Evolutionary conservation across 2,113 vertebrate genomes (phyloP), one percentile per base, ranked within the genome.

Genomic region (Odocoileus hemionus): DNA sequence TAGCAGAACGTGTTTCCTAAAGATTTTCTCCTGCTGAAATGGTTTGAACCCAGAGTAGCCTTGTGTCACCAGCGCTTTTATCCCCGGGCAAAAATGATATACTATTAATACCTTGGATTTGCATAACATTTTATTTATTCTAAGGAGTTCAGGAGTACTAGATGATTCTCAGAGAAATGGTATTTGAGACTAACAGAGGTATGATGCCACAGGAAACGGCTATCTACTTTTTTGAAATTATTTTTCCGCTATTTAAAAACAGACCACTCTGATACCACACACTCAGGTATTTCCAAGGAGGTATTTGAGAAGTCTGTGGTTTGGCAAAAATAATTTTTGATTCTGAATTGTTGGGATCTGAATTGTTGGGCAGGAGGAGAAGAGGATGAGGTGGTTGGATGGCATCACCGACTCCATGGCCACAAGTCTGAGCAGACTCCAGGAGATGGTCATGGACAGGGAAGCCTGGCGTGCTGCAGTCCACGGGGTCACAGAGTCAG

Each of bases 11-110:
- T 96, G 54, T 96, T 97, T 97, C 92, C 91, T 96, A 25, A 95
- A 97, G 95, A 91, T 97, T 97, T 93, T 85, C 82, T 97, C 61
- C 33, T 23, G 54, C 39, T 95, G 89, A 93, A 95, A 89, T 43
- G 33, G 54, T 55, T 97, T 97, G 92, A 96, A 95, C 52, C 88
- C n/a, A 3, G 17, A 4, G 58, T 58, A 91, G 79, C 45, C 85
- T 86, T 5, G 11, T 30, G 43, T 70, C 61, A 25, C 23, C 47
- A 36, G 50, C 5, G 33, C 61, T 98, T 97, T 98, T 57, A 61
- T 92, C 70, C 57, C n/a, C 1, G 2, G 55, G 67, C 67, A 94
- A 91, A 91, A 94, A 94, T 58, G 82, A 90, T 86, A 95, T 0
- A n/a, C 86, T 91, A 70, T 91, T 90, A 96, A 97, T 95, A 78